phyloP scores from a whole-genome alignment of 1,140 invertebrate genomes.

The Sipha flava region DNA sequence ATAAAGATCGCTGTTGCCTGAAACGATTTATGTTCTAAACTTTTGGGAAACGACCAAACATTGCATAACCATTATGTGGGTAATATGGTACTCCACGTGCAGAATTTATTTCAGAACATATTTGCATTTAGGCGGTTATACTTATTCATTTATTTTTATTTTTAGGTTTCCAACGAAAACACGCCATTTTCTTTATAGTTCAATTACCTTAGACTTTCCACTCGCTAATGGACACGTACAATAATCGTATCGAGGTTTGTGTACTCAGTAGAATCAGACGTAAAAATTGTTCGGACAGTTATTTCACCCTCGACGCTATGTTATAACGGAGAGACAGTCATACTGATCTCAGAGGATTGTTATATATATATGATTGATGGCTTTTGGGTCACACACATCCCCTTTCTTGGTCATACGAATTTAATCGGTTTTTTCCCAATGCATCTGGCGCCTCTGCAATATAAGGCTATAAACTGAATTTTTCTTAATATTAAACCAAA shows the following conservation, averaged over 20 bases:
- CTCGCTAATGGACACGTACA: background rate
- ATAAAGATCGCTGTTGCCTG: constrained; percentile 4
- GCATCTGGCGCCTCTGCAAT: constrained; percentile 4
- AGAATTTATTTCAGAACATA: background rate
- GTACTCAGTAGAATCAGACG: background rate
- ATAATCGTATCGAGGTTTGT: background rate
- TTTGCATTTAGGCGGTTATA: background rate
- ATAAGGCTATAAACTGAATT: background rate
- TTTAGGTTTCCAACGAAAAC: background rate
- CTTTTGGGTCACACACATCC: background rate
- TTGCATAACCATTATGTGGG: background rate
- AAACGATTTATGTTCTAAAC: constrained; percentile 19
- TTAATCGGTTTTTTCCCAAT: constrained; percentile 26
- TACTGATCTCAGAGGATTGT: background rate
- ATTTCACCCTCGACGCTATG: background rate
- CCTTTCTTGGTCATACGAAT: background rate
- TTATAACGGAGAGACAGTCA: background rate
- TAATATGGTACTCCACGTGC: background rate
- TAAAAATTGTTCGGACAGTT: background rate
- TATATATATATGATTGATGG: constrained; percentile 11
- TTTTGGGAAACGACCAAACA: constrained; percentile 23
- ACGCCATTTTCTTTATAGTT: background rate
- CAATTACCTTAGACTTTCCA: background rate
- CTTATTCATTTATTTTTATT: background rate
- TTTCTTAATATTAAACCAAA: constrained; percentile 11